Conservation (phyloP, 2,888 invertebrate genomes). For the Cheilosia soror region DNA sequence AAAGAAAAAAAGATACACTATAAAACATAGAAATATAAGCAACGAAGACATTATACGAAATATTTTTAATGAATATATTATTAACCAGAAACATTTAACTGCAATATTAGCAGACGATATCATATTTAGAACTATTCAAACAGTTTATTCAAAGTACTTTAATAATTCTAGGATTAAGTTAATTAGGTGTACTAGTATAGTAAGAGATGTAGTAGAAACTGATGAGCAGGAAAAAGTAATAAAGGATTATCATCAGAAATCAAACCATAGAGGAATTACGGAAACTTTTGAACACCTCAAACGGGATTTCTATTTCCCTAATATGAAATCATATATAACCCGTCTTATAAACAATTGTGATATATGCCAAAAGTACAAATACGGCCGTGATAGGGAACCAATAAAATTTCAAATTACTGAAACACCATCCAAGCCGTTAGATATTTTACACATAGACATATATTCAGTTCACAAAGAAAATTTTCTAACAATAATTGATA, state of each 20-base stretch:
- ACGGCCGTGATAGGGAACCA: neutral
- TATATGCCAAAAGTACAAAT: neutral
- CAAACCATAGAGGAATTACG: neutral
- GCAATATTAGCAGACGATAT: no score
- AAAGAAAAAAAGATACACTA: no score
- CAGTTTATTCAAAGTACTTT: no score
- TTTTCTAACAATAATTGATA: constrained; percentile 11
- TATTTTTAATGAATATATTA: no score
- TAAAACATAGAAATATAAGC: no score
- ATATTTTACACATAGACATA: constrained; percentile 42
- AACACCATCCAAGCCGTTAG: constrained; percentile 27
- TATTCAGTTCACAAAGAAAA: constrained; percentile 25
- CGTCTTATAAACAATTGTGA: neutral
- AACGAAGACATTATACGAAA: no score
- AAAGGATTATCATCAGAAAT: neutral
- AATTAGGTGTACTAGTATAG: neutral
- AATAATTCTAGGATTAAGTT: no score
- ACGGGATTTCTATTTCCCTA: neutral
- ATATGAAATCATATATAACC: neutral
- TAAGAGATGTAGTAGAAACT: neutral
- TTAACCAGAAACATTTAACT: no score
- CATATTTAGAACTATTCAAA: no score
- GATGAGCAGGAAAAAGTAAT: no score
- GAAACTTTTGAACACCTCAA: neutral
- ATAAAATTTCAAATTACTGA: constrained; percentile 11